Conservation (phyloP, 2,888 invertebrate genomes). For the Deilephila porcellus region DNA sequence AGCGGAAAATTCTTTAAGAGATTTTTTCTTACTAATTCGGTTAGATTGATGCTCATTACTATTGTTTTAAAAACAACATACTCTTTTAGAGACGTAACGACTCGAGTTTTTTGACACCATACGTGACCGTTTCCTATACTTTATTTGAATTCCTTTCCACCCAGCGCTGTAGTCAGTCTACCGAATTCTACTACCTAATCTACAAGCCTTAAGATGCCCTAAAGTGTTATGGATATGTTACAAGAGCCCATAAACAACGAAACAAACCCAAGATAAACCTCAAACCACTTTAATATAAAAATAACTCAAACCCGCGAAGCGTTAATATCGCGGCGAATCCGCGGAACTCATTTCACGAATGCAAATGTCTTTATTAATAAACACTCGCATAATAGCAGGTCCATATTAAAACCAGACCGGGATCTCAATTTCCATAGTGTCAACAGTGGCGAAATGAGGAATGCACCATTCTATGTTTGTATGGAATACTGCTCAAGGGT, state of each 20-base stretch:
- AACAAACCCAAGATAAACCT: background rate
- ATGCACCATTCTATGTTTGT: conserved; percentile 52
- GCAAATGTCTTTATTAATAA: conserved; percentile 62
- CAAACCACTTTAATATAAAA: background rate
- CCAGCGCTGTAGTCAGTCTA: no score
- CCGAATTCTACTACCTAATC: no score
- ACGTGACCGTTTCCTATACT: no score
- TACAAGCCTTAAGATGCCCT: no score
- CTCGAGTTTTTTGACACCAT: no score
- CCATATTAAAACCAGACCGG: conserved; percentile 65
- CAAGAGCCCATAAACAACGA: background rate
- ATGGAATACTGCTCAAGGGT: conserved; percentile 49
- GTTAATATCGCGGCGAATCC: conserved; percentile 25
- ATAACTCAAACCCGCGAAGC: background rate
- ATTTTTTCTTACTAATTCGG: no score
- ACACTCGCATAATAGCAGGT: conserved; percentile 51
- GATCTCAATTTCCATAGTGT: conserved; percentile 72
- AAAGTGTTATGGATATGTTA: no score
- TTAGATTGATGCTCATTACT: no score
- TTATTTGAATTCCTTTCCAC: no score
- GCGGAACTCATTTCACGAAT: conserved; percentile 53
- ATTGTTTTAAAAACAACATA: no score
- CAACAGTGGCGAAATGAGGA: conserved; percentile 64
- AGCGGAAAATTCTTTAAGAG: no score
- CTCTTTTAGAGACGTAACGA: no score